Evolutionary conservation across 2,888 invertebrate genomes (phyloP).

Genomic region (Diplazon laetatorius): DNA sequence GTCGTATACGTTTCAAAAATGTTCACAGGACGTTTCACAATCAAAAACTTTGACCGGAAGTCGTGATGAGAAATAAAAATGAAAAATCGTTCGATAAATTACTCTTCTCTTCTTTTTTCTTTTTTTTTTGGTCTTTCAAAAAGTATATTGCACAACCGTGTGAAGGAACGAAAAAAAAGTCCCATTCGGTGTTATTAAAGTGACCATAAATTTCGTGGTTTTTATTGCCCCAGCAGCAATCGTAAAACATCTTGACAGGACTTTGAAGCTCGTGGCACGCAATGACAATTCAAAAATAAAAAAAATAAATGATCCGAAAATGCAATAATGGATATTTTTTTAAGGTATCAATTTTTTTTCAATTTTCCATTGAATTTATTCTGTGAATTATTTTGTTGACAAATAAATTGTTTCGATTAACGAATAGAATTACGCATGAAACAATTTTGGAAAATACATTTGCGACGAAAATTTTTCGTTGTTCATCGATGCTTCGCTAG

Average conservation of each 20-base stretch:
- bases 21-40: background rate
- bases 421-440: no score
- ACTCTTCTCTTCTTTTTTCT: no score
- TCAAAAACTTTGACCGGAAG: background rate
- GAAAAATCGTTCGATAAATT: background rate
- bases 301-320: no score
- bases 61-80: background rate
- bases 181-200: constrained; percentile 2
- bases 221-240: background rate
- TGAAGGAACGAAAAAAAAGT: background rate
- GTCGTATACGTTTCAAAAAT: background rate
- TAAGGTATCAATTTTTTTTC: no score
- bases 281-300: background rate
- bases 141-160: background rate
- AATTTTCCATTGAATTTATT: no score
- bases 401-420: no score
- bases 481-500: background rate
- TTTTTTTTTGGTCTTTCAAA: no score
- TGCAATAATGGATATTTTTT: no score
- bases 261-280: background rate
- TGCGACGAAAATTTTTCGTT: background rate
- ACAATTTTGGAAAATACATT: no score
- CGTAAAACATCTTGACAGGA: background rate
- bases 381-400: no score
- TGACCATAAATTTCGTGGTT: constrained; percentile 7